Evolutionary conservation across 1,140 invertebrate genomes (phyloP).

Genomic region (Brevipalpus yothersi): DNA sequence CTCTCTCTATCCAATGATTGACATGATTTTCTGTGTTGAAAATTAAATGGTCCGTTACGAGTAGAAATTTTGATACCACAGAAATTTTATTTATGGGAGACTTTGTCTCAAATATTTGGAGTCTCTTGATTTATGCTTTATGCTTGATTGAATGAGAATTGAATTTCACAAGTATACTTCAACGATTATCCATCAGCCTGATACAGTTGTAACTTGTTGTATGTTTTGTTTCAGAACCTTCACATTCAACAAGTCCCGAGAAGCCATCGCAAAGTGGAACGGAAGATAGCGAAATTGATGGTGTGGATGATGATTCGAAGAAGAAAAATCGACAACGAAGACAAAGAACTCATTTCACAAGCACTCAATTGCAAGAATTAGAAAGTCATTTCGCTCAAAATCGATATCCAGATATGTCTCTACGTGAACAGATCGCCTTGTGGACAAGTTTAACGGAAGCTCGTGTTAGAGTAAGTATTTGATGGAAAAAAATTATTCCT

Average conservation of each 20-base stretch:
- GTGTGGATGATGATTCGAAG: neutral
- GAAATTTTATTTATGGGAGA: no score
- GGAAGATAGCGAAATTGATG: neutral
- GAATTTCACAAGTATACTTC: no score
- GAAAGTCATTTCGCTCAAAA: conserved; percentile 78
- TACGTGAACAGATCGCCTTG: conserved; percentile 91
- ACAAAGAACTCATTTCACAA: conserved; percentile 85
- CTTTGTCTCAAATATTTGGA: no score
- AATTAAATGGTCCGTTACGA: no score
- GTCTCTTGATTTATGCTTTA: no score
- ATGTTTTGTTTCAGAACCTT: neutral
- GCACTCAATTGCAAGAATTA: conserved; percentile 74
- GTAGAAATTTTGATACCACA: no score
- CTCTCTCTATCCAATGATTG: no score
- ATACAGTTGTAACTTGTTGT: no score
- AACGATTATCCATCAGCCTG: no score
- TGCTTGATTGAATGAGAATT: no score
- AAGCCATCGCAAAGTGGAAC: neutral
- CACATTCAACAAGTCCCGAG: neutral
- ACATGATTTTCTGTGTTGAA: no score
- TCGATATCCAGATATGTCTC: conserved; percentile 95
- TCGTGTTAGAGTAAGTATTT: conserved; percentile 74
- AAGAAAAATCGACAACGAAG: conserved; percentile 68
- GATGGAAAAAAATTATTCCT: neutral
- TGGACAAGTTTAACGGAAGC: conserved; percentile 97